Percentiles rank a stretch among this genome's conserved stretches.
Evolutionary conservation across 2,888 invertebrate species (phyloP).

Genomic region (Diarsia brunnea): DNA sequence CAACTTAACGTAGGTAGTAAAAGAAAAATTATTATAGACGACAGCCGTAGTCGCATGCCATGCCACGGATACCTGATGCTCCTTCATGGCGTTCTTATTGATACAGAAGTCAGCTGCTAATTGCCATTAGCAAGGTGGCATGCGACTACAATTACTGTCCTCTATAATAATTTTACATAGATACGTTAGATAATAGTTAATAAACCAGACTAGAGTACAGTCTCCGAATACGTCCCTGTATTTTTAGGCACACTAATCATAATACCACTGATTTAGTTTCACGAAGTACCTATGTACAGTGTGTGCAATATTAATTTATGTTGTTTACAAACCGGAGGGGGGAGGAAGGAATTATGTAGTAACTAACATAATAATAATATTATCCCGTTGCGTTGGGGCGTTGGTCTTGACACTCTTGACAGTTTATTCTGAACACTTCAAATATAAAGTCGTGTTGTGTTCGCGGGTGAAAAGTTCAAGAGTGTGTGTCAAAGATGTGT

Average conservation of each 20-base stretch:
- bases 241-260: slow-evolving; percentile 60
- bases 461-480: neutral
- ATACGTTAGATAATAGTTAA: no score
- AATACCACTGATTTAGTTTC: slow-evolving; percentile 57
- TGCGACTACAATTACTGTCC: no score
- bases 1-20: no score
- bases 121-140: no score
- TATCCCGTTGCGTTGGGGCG: no score
- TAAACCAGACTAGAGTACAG: neutral
- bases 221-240: slow-evolving; percentile 50
- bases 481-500: slow-evolving; percentile 47
- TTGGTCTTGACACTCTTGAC: no score
- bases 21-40: no score
- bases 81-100: no score
- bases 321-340: neutral
- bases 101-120: no score
- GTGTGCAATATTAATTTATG: slow-evolving; percentile 46
- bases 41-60: no score
- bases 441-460: slow-evolving; percentile 24
- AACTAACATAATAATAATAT: slow-evolving; percentile 21
- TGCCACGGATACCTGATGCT: no score
- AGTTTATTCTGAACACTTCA: neutral
- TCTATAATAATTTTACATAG: no score
- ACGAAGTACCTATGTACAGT: slow-evolving; percentile 51
- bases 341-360: slow-evolving; percentile 19